Percentiles rank a stretch among this genome's conserved stretches.
Evolutionary conservation across 2,797 vertebrate genomes (phyloP).

Genomic region (Orestias chungarensis): DNA sequence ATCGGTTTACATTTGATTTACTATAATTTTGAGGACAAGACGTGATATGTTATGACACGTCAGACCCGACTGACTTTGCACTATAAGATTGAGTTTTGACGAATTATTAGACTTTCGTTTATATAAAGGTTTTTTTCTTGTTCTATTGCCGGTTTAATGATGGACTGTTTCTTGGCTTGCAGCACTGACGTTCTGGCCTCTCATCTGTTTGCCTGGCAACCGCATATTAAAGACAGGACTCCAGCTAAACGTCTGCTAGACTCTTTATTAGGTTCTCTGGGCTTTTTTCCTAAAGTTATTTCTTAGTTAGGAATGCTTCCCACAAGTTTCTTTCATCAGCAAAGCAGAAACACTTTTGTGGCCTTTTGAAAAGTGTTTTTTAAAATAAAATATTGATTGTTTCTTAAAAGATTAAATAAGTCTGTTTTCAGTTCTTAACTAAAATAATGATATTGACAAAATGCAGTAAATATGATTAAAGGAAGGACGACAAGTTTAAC

Average conservation of each 20-base stretch:
- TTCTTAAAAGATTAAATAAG: not conserved
- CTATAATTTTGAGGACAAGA: slow-evolving; percentile 59
- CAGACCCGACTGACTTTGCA: not conserved
- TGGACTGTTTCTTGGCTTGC: slow-evolving; percentile 13
- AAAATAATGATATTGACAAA: not conserved
- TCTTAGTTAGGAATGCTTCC: not conserved
- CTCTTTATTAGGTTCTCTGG: not conserved
- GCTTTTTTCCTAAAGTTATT: not conserved
- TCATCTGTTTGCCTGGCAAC: slow-evolving; percentile 30
- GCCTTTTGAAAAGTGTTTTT: not conserved
- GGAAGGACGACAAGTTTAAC: not conserved
- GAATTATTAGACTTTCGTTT: not conserved
- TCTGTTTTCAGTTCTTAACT: not conserved
- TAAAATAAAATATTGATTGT: not conserved
- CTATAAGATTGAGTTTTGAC: too few species aligned
- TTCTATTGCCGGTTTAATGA: not conserved
- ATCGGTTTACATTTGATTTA: slow-evolving; percentile 64
- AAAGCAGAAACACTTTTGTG: not conserved
- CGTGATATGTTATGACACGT: slow-evolving; percentile 5
- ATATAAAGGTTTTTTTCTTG: not conserved
- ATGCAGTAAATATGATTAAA: too few species aligned
- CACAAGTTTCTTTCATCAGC: not conserved
- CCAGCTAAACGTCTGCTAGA: not conserved
- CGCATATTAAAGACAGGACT: slow-evolving; percentile 1
- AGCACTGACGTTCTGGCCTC: slow-evolving; percentile 11